phyloP scores from a whole-genome alignment of 2,888 invertebrate genomes.

The Drosophila barbarae region DNA sequence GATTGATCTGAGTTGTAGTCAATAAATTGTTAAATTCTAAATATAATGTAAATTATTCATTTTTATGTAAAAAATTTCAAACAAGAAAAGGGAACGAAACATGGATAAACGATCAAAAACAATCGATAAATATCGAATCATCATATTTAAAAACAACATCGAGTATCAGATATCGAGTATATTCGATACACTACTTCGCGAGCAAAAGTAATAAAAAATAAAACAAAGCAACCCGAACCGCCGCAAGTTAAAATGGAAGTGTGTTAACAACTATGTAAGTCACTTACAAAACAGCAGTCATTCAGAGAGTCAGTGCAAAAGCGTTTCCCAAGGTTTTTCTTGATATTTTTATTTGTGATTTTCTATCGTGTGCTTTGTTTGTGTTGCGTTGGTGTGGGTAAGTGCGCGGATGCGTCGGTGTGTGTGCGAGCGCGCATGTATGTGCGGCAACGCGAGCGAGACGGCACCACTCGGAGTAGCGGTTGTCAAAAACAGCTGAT shows the following conservation, averaged over 20 bases:
- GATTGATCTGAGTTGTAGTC: constrained; percentile 2
- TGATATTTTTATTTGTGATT: constrained; percentile 35
- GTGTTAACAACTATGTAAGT: constrained; percentile 68
- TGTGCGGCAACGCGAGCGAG: constrained; percentile 48
- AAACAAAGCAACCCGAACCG: constrained; percentile 29
- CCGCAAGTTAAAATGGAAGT: constrained; percentile 54
- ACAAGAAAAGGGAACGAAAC: not conserved
- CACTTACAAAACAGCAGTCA: constrained; percentile 1
- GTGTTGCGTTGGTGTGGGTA: constrained; percentile 40
- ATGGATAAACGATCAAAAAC: too few relatives aligned
- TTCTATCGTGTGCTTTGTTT: constrained; percentile 47
- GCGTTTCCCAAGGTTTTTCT: constrained; percentile 7
- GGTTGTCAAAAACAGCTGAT: constrained; percentile 53
- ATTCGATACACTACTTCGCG: too few relatives aligned
- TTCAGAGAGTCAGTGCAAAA: constrained; percentile 10
- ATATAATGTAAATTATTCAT: too few relatives aligned
- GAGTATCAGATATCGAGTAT: too few relatives aligned
- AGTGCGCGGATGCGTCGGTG: constrained; percentile 24
- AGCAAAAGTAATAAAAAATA: constrained; percentile 17
- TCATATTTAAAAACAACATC: too few relatives aligned
- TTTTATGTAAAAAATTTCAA: too few relatives aligned
- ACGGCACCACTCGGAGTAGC: constrained; percentile 39
- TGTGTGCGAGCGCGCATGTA: constrained; percentile 44
- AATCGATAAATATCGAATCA: too few relatives aligned
- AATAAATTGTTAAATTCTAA: not conserved